Conservation (phyloP, 2,797 vertebrate species). For the Chromobotia macracanthus region DNA sequence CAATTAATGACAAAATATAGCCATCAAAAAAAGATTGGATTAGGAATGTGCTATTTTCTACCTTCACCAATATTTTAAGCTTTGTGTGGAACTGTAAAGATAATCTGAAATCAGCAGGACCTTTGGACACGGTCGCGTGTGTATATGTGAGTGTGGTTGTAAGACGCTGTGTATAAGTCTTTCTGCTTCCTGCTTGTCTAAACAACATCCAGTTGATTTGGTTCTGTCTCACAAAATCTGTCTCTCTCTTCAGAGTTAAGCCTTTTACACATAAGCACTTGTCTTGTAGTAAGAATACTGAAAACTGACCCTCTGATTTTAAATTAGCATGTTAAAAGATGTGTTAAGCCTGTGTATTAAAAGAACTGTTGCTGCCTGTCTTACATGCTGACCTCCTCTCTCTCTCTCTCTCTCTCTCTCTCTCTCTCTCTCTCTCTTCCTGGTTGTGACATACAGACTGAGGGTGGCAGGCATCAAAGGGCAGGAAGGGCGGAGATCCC, state of each 20-base stretch:
- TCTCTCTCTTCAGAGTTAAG: constrained; percentile 16
- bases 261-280: constrained; percentile 13
- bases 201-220: constrained; percentile 29
- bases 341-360: background rate
- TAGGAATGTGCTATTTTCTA: background rate
- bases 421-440: background rate
- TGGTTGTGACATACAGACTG: background rate
- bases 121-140: background rate
- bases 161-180: background rate
- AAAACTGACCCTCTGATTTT: background rate
- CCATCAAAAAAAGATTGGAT: too few species aligned
- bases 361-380: background rate
- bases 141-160: constrained; percentile 29
- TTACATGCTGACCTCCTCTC: background rate
- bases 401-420: background rate
- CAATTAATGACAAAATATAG: background rate
- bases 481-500: constrained; percentile 30
- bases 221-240: background rate
- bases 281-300: background rate
- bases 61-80: background rate
- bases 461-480: constrained; percentile 49
- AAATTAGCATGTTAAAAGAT: constrained; percentile 20
- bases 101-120: constrained; percentile 4
- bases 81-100: too few species aligned
- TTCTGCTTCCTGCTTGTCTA: constrained; percentile 16